Evolutionary conservation across 2,797 vertebrate genomes (phyloP).

Genomic region (Alfaro cultratus): DNA sequence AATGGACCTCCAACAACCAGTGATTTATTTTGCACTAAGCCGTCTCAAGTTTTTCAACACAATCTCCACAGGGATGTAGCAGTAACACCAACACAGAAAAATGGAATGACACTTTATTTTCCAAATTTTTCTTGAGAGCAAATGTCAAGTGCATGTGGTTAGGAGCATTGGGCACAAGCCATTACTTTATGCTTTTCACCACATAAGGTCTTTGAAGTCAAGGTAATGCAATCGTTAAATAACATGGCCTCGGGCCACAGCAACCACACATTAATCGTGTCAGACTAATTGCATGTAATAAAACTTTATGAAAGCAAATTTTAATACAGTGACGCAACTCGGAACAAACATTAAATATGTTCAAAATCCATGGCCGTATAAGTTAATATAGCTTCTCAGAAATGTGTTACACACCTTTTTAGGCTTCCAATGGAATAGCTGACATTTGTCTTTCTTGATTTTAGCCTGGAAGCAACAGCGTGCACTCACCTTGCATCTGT

Average conservation of each 20-base stretch:
- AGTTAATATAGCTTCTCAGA: background rate
- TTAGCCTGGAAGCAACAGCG: slow-evolving; percentile 3
- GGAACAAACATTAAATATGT: background rate
- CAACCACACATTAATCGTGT: slow-evolving; percentile 26
- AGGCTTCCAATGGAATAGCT: background rate
- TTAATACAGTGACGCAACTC: background rate
- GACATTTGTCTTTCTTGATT: background rate
- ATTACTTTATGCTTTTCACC: slow-evolving; percentile 30
- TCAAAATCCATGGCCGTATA: background rate
- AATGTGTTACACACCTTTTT: background rate
- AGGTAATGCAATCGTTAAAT: slow-evolving; percentile 48
- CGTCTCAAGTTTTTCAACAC: background rate
- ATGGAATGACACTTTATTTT: slow-evolving; percentile 6
- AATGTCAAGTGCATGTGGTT: slow-evolving; percentile 20
- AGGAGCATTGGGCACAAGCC: slow-evolving; percentile 19
- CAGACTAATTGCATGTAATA: slow-evolving; percentile 52
- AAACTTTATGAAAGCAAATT: slow-evolving; percentile 20
- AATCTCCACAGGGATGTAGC: background rate
- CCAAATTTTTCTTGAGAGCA: background rate
- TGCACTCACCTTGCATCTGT: background rate
- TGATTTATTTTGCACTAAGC: background rate
- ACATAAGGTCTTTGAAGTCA: slow-evolving; percentile 48
- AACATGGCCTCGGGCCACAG: slow-evolving; percentile 44
- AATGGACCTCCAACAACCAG: background rate
- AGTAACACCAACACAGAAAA: background rate